phyloP scores from a whole-genome alignment of 1,140 invertebrate genomes.

The Calephelis nemesis region DNA sequence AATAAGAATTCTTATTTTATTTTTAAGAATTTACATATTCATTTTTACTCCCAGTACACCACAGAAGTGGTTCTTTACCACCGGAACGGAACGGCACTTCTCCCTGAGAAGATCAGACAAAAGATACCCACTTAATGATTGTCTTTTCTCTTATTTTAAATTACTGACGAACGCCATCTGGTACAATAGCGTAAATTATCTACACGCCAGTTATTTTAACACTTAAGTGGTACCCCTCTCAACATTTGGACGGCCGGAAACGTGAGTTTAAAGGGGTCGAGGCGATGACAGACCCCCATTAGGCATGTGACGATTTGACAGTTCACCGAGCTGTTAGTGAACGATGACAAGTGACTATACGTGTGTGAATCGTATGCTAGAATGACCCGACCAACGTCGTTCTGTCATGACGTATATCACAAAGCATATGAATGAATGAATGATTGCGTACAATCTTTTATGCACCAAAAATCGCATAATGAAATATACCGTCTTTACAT shows the following conservation, averaged over 20 bases:
- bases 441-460: too few relatives aligned
- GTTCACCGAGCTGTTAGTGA: slow-evolving; percentile 40
- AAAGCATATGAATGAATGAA: too few relatives aligned
- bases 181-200: slow-evolving; percentile 19
- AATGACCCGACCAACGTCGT: too few relatives aligned
- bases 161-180: slow-evolving; percentile 11
- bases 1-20: too few relatives aligned
- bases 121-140: neutral
- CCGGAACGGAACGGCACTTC: too few relatives aligned
- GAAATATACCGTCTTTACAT: too few relatives aligned
- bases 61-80: too few relatives aligned
- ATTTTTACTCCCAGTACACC: too few relatives aligned
- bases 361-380: neutral
- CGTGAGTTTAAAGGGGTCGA: slow-evolving; percentile 67
- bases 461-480: too few relatives aligned
- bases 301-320: slow-evolving; percentile 67
- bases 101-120: too few relatives aligned
- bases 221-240: slow-evolving; percentile 56
- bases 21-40: too few relatives aligned
- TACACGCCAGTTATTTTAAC: slow-evolving; percentile 37
- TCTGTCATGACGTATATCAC: too few relatives aligned
- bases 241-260: slow-evolving; percentile 64
- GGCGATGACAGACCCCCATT: slow-evolving; percentile 69
- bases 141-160: neutral
- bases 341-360: neutral